phyloP scores from a whole-genome alignment of 2,797 vertebrate species.

The Rousettus madagascariensis region DNA sequence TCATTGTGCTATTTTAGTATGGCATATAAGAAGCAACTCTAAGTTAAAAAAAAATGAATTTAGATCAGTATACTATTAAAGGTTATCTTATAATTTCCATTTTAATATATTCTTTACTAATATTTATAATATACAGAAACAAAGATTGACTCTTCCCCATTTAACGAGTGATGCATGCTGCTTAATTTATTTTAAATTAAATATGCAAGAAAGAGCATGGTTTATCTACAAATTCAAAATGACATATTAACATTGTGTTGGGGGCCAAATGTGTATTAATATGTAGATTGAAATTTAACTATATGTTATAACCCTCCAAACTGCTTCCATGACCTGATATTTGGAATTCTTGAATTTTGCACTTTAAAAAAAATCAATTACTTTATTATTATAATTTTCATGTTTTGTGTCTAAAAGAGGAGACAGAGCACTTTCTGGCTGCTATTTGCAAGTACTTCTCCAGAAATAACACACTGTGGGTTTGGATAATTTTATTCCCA shows the following conservation, averaged over 20 bases:
- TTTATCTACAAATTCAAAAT: conserved; percentile 72
- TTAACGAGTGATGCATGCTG: conserved; percentile 67
- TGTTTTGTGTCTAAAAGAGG: conserved; percentile 76
- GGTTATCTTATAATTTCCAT: conserved; percentile 56
- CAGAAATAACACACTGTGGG: conserved; percentile 75
- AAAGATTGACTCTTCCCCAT: conserved; percentile 58
- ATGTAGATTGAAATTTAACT: conserved; percentile 72
- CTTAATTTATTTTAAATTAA: conserved; percentile 71
- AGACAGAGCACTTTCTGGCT: conserved; percentile 69
- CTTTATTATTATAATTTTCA: conserved; percentile 78
- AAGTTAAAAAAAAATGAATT: conserved; percentile 53
- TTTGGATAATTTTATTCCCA: conserved; percentile 72
- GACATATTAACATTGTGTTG: conserved; percentile 64
- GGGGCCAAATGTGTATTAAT: conserved; percentile 67
- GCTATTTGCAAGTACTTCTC: conserved; percentile 74
- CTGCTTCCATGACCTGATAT: conserved; percentile 66
- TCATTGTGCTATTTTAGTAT: background rate
- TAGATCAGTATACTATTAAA: conserved; percentile 57
- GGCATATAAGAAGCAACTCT: conserved; percentile 4
- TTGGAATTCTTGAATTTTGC: conserved; percentile 74
- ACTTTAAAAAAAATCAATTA: conserved; percentile 74
- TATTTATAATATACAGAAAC: conserved; percentile 55
- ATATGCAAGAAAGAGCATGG: conserved; percentile 64
- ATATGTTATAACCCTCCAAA: conserved; percentile 59
- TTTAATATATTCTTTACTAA: conserved; percentile 63